These are phyloP conservation scores for Drosophila ercepeae DNA, from an alignment of 1,140 invertebrate species.

Conservation along the genomic window DNA sequence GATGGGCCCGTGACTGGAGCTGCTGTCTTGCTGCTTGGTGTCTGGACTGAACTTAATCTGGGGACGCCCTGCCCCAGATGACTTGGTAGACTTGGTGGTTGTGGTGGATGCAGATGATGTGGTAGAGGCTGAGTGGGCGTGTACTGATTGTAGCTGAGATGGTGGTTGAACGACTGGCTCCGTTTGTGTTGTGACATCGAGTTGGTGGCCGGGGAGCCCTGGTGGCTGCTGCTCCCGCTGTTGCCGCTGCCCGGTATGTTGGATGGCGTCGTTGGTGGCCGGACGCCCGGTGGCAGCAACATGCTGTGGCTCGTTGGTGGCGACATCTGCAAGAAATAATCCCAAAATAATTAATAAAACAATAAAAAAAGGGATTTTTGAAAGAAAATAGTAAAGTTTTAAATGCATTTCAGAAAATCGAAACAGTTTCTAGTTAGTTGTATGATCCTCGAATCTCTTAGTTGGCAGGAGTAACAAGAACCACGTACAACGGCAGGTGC, in stretches of 20 bases:
- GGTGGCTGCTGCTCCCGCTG: conserved; percentile 45
- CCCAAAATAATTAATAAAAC: not conserved
- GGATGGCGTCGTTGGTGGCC: conserved; percentile 41
- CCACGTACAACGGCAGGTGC: conserved; percentile 52
- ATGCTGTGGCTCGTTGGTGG: conserved; percentile 81
- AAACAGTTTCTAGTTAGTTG: conserved; percentile 32
- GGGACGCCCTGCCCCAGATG: conserved; percentile 77
- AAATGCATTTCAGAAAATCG: not conserved
- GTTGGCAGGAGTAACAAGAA: conserved; percentile 46
- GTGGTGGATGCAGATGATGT: conserved; percentile 85
- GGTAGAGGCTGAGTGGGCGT: conserved; percentile 85
- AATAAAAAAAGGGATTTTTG: not conserved
- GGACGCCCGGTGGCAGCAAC: conserved; percentile 58
- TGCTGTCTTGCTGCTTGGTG: conserved; percentile 81
- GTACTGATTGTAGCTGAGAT: conserved; percentile 87
- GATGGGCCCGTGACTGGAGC: conserved; percentile 44
- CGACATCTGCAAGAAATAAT: conserved; percentile 84
- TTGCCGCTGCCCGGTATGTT: conserved; percentile 41
- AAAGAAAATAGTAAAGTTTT: not conserved
- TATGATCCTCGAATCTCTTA: conserved; percentile 37
- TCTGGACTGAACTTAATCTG: conserved; percentile 84
- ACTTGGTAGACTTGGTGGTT: conserved; percentile 83
- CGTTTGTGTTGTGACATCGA: conserved; percentile 85
- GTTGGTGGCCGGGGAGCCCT: conserved; percentile 50
- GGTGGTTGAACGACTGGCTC: conserved; percentile 88